Conservation (phyloP, 1,140 invertebrate genomes). For the Drosophila sproati region DNA sequence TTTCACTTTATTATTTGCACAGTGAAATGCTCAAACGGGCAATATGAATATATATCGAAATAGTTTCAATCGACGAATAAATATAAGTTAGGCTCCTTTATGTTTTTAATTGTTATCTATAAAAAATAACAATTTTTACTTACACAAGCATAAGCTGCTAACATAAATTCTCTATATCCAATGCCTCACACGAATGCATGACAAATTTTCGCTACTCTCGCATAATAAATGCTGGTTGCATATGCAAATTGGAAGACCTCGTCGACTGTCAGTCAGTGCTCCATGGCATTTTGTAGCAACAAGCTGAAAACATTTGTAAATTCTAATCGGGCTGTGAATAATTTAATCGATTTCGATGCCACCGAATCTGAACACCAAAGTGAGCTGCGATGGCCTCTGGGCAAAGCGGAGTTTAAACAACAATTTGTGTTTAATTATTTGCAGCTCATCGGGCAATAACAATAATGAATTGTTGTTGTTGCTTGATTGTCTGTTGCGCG, state of each 20-base stretch:
- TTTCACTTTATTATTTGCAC: no score
- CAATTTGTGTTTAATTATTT: constrained; percentile 74
- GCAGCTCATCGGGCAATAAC: constrained; percentile 51
- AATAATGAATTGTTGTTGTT: constrained; percentile 68
- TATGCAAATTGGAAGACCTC: constrained; percentile 48
- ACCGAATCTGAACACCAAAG: constrained; percentile 1
- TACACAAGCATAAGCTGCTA: no score
- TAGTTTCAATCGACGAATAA: no score
- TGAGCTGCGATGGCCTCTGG: constrained; percentile 24
- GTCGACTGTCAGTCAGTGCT: constrained; percentile 14
- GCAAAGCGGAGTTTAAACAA: constrained; percentile 42
- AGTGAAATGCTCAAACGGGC: no score
- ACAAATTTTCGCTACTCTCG: constrained; percentile 33
- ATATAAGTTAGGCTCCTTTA: no score
- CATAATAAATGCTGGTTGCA: constrained; percentile 33
- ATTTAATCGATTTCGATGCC: constrained; percentile 31
- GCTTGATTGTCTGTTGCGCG: constrained; percentile 32
- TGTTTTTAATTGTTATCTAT: no score
- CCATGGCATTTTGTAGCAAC: constrained; percentile 45
- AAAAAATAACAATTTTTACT: no score
- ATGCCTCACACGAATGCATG: constrained; percentile 31
- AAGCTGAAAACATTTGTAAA: constrained; percentile 55
- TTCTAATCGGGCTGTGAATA: constrained; percentile 41
- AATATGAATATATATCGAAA: no score
- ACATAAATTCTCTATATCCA: background rate